These are phyloP conservation scores for Buteo buteo DNA, from an alignment of 2,113 vertebrate species.

Conservation along the genomic window DNA sequence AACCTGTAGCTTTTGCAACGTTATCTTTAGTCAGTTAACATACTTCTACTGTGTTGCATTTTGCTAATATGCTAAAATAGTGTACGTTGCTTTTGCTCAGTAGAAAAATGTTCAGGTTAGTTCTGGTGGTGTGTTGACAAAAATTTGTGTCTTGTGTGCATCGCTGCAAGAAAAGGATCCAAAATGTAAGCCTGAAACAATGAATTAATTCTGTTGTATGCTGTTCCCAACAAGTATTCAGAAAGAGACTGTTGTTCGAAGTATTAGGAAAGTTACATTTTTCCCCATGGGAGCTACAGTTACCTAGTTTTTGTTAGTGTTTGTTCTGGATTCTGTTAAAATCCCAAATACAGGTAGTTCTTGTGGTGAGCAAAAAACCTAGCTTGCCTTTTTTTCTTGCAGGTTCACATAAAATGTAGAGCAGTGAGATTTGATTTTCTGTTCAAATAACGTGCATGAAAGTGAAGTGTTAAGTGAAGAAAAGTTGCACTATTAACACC, in stretches of 20 bases:
- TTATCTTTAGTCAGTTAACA: neutral
- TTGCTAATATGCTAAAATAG: neutral
- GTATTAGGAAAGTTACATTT: neutral
- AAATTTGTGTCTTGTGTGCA: neutral
- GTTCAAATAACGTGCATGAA: rapidly evolving
- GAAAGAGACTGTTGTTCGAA: neutral
- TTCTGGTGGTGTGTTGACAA: neutral
- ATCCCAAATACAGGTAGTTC: neutral
- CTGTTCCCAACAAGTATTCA: neutral
- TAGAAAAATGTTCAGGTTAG: neutral
- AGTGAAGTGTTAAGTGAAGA: neutral
- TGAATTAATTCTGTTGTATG: neutral
- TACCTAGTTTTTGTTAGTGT: neutral
- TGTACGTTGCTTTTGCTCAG: neutral
- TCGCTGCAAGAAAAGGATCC: neutral
- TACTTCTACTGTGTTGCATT: neutral
- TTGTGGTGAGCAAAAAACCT: neutral
- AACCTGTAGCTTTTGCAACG: neutral
- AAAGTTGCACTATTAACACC: neutral
- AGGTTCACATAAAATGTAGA: neutral
- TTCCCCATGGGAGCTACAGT: neutral
- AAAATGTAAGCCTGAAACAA: neutral
- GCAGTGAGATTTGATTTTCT: neutral
- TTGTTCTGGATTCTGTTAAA: neutral
- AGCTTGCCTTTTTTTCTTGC: neutral